Conservation (phyloP, 2,113 vertebrate species). For the Aythya baeri region DNA sequence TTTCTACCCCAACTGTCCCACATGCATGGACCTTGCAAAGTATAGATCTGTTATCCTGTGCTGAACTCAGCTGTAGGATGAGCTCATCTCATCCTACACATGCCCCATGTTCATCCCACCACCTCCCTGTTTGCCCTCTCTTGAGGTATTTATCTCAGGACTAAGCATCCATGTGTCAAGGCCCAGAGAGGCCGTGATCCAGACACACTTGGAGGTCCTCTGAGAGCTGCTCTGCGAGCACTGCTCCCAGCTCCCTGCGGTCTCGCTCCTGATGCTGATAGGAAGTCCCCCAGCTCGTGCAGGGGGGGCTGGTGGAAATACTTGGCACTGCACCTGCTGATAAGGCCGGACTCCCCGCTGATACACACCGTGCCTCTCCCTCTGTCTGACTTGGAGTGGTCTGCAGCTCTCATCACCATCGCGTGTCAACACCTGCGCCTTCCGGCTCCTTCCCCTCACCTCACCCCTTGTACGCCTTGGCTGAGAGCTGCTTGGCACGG, state of each 20-base stretch:
- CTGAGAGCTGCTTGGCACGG: neutral
- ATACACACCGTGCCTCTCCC: constrained; percentile 50
- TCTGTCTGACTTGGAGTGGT: constrained; percentile 69
- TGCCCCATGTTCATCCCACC: neutral
- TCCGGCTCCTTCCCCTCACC: constrained; percentile 28
- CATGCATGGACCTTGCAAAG: neutral
- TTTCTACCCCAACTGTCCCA: neutral
- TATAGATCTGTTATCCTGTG: neutral
- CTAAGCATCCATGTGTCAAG: neutral
- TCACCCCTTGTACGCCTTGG: constrained; percentile 19
- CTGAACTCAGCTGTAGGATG: neutral
- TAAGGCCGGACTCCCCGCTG: constrained; percentile 51
- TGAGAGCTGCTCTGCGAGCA: constrained; percentile 6
- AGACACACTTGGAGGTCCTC: neutral
- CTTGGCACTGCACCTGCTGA: constrained; percentile 55
- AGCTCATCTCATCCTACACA: neutral
- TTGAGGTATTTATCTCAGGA: neutral
- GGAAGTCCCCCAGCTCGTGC: constrained; percentile 43
- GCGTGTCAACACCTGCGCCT: constrained; percentile 41
- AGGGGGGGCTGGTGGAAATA: constrained; percentile 52
- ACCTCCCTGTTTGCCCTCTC: neutral
- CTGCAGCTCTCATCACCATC: constrained; percentile 28
- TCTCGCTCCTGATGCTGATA: constrained; percentile 17
- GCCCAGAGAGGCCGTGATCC: neutral
- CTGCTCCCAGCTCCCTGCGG: neutral